Evolutionary conservation across 2,797 vertebrate genomes (phyloP).

Genomic region (Macropodus opercularis): DNA sequence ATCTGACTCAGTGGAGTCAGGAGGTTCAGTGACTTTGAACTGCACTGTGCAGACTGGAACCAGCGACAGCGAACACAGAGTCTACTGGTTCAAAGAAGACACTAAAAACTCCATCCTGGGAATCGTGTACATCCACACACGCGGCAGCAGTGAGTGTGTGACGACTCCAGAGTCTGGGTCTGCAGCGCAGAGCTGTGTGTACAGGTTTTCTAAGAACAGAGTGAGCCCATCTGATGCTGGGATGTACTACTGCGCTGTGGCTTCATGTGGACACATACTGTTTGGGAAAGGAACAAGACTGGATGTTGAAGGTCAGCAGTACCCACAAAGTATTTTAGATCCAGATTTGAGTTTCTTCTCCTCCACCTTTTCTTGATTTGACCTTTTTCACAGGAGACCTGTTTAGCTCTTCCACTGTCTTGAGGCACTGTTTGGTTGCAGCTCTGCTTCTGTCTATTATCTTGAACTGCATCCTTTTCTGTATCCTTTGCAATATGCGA

Average conservation of each 20-base stretch:
- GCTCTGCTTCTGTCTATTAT: constrained; percentile 32
- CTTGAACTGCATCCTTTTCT: constrained; percentile 30
- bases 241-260: constrained; percentile 62
- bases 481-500: constrained; percentile 18
- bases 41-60: constrained; percentile 49
- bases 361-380: no score
- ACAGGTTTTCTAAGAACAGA: constrained; percentile 41
- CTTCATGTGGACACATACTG: constrained; percentile 57
- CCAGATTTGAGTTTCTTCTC: no score
- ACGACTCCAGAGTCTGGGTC: background rate
- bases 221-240: constrained; percentile 32
- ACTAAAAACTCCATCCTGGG: constrained; percentile 21
- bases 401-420: background rate
- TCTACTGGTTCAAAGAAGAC: constrained; percentile 64
- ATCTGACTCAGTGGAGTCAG: constrained; percentile 22
- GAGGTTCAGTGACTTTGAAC: constrained; percentile 54
- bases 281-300: constrained; percentile 43
- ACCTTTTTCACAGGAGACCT: constrained; percentile 20
- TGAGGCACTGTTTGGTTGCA: constrained; percentile 3
- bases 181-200: constrained; percentile 43
- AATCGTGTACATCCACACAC: constrained; percentile 39
- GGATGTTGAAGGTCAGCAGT: constrained; percentile 33
- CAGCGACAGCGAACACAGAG: constrained; percentile 28
- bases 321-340: background rate
- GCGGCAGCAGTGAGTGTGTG: constrained; percentile 29